Conservation (phyloP, 2,797 vertebrate species). For the Parambassis ranga region DNA sequence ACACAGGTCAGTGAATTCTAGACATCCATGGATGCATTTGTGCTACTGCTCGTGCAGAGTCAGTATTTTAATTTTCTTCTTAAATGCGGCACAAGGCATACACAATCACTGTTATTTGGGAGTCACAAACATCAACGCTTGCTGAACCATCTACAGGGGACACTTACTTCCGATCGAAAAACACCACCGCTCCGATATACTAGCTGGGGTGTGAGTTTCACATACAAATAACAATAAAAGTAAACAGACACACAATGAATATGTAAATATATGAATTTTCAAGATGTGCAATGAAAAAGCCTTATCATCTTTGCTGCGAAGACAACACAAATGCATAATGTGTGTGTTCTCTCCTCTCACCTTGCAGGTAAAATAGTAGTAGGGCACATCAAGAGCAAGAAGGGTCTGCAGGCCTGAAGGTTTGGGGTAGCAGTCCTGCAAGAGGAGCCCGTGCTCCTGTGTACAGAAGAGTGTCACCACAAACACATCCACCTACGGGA, state of each 20-base stretch:
- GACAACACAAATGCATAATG: neutral
- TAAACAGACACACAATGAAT: slow-evolving; percentile 21
- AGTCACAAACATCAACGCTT: slow-evolving; percentile 21
- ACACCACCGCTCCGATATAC: slow-evolving; percentile 86
- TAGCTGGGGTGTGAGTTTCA: slow-evolving; percentile 77
- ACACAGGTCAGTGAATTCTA: slow-evolving; percentile 4
- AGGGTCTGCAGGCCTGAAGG: slow-evolving; percentile 83
- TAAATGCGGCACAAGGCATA: slow-evolving; percentile 29
- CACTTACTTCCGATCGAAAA: slow-evolving; percentile 87
- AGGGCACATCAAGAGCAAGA: slow-evolving; percentile 89
- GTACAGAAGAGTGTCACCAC: slow-evolving; percentile 92
- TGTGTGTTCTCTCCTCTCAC: slow-evolving; percentile 63
- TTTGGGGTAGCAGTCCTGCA: slow-evolving; percentile 88
- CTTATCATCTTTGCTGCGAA: too few species aligned
- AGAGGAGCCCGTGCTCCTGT: slow-evolving; percentile 90
- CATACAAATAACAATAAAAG: slow-evolving; percentile 16
- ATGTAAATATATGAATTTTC: neutral
- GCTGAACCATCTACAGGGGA: neutral
- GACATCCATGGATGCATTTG: slow-evolving; percentile 24
- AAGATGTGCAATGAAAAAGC: too few species aligned
- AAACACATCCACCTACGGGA: slow-evolving; percentile 78
- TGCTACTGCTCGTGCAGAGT: slow-evolving; percentile 11
- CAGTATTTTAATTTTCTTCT: neutral
- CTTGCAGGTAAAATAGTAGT: slow-evolving; percentile 95
- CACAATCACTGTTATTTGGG: slow-evolving; percentile 33